A percentile compares a stretch with the other conserved stretches of the same genome.
These are phyloP conservation scores for Kryptolebias ocellatus DNA, from an alignment of 2,797 vertebrate species.

Conservation along the genomic window DNA sequence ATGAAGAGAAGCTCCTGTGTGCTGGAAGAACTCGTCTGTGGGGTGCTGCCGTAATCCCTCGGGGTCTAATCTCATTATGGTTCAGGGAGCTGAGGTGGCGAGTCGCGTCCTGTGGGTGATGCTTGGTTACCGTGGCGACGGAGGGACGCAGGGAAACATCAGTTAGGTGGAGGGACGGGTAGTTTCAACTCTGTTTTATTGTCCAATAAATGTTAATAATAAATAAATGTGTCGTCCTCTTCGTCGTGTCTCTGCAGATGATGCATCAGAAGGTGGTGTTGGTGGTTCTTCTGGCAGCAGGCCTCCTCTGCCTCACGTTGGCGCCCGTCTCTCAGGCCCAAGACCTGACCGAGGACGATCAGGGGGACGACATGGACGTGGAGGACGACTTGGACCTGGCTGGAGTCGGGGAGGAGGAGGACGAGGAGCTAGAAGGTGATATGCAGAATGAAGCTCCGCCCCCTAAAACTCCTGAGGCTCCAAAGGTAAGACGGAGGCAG, in stretches of 20 bases:
- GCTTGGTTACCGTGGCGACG: conserved; percentile 44
- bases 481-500: conserved; percentile 82
- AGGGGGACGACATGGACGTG: conserved; percentile 81
- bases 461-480: conserved; percentile 76
- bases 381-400: conserved; percentile 75
- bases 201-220: too few species aligned
- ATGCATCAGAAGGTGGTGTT: conserved; percentile 90
- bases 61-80: conserved; percentile 76
- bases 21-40: conserved; percentile 6
- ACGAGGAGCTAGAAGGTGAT: conserved; percentile 44
- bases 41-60: conserved; percentile 62
- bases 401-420: conserved; percentile 40
- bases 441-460: conserved; percentile 35
- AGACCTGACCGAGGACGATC: conserved; percentile 82
- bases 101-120: conserved; percentile 55
- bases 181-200: too few species aligned
- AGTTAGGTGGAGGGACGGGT: too few species aligned
- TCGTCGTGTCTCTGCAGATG: conserved; percentile 70
- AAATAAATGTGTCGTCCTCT: neutral
- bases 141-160: conserved; percentile 4
- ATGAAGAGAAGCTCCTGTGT: conserved; percentile 14
- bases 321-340: conserved; percentile 69
- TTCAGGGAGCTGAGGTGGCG: conserved; percentile 35
- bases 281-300: conserved; percentile 82
- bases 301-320: conserved; percentile 65